phyloP scores from a whole-genome alignment of 1,140 invertebrate genomes.

The Caerostris extrusa region DNA sequence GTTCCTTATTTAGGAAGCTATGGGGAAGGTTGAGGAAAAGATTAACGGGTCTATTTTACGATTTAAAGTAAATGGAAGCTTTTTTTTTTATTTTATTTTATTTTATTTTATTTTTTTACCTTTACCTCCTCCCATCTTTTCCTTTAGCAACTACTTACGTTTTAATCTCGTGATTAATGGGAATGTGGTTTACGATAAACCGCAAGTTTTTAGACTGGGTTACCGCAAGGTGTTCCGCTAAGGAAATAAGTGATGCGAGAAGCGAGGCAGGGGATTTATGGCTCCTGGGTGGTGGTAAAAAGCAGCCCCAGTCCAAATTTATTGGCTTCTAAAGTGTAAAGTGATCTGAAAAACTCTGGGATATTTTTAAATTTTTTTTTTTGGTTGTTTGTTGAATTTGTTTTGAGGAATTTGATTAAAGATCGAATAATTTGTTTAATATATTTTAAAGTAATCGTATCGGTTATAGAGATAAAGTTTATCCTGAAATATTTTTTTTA shows the following conservation, averaged over 20 bases:
- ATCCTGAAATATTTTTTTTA: background rate
- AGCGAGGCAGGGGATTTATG: background rate
- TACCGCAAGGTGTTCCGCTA: conserved; percentile 2
- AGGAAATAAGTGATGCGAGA: conserved; percentile 38
- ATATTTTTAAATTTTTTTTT: background rate
- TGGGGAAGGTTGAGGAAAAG: conserved; percentile 20
- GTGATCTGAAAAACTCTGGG: background rate
- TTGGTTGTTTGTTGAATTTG: background rate
- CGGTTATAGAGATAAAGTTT: background rate
- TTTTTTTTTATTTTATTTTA: too few relatives aligned
- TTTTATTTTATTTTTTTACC: too few relatives aligned
- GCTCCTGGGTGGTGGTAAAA: background rate
- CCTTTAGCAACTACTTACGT: conserved; percentile 29
- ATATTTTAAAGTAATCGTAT: background rate
- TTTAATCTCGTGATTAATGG: conserved; percentile 53
- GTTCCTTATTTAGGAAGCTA: conserved; percentile 44
- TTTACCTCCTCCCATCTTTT: background rate
- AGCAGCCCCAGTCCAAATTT: background rate
- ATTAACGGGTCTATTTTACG: conserved; percentile 44
- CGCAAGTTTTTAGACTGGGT: conserved; percentile 24
- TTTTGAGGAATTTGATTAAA: background rate
- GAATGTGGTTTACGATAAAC: conserved; percentile 30
- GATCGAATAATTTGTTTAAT: background rate
- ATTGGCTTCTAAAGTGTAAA: background rate
- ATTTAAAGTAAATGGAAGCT: conserved; percentile 24